These are phyloP conservation scores for Troilus luridus DNA, from an alignment of 2,888 invertebrate species.

Conservation along the genomic window DNA sequence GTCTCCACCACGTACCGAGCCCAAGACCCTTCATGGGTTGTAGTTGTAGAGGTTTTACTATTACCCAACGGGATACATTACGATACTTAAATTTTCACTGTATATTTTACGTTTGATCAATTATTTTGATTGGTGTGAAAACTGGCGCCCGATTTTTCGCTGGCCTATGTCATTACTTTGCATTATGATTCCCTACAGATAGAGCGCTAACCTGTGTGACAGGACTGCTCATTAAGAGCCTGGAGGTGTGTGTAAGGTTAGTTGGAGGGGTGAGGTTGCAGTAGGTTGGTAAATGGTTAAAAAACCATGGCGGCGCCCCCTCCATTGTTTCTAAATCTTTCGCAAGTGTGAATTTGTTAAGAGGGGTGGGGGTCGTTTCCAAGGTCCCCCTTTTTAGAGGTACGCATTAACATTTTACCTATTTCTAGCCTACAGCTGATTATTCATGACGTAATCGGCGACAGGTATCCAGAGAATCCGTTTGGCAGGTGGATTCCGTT, in stretches of 20 bases:
- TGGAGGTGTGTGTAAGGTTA: constrained; percentile 13
- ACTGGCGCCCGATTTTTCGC: neutral
- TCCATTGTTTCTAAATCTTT: constrained; percentile 58
- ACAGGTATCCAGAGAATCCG: constrained; percentile 13
- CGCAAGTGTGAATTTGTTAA: constrained; percentile 57
- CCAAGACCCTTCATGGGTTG: no score
- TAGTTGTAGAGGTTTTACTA: no score
- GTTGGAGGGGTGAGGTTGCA: constrained; percentile 51
- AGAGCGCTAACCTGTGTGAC: neutral
- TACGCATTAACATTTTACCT: constrained; percentile 52
- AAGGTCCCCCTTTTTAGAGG: constrained; percentile 50
- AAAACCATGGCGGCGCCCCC: constrained; percentile 57
- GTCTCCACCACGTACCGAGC: no score
- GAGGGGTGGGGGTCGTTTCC: constrained; percentile 43
- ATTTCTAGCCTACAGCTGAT: constrained; percentile 33
- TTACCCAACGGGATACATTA: neutral
- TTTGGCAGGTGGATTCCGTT: neutral
- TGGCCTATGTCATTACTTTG: neutral
- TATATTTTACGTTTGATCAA: neutral
- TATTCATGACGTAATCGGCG: neutral
- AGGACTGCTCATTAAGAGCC: constrained; percentile 7
- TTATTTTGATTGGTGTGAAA: neutral
- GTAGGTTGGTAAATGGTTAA: constrained; percentile 57
- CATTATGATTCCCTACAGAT: neutral
- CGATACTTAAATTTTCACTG: neutral